Base-by-base conservation (phyloP, 2,888 invertebrate genomes). In the Drosophila nigricruria region DNA sequence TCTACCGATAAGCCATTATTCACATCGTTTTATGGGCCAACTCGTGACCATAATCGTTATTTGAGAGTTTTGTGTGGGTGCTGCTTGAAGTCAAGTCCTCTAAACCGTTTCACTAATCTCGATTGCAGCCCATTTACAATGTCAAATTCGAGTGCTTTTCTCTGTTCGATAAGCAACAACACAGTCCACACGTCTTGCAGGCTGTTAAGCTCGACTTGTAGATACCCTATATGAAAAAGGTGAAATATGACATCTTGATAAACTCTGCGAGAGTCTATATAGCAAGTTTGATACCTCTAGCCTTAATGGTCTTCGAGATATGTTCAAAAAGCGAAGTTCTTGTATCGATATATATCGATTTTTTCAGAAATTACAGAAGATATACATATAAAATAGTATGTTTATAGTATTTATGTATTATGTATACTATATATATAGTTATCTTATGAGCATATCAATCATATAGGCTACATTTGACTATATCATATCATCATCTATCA, bases 51-150 rank as follows among this genome's bases (percentile, higher is more conserved):
- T 50, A 56, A 52, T 47, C 59, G 52, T 38, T 57, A 53, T 36
- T 68, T 68, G 63, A 9, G 42, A 54, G 40, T 52, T 56, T 36
- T 61, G 50, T 68, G 79, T 71, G 75, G 74, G 65, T 69, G 75
- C 49, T 45, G 56, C 38, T 65, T 47, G 47, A 70, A 59, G 23
- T 43, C 42, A 60, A 67, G 52, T 66, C 57, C 57, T 61, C 52
- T 50, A 61, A 36, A 74, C 70, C 68, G 74, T 25, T 8, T 20
- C 23, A 6, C 52, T 74, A 57, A 84, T 81, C 81, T 68, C 53
- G 69, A 81, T 81, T 42, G 43, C 64, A 74, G 60, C 81, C 77
- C 71, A 77, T 69, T 75, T 77, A 81, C 67, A 69, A 65, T 83
- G 81, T 68, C 69, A 78, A 66, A 52, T 56, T 62, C 27, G 49